phyloP scores from a whole-genome alignment of 2,888 invertebrate species.

The Athalia circularis region DNA sequence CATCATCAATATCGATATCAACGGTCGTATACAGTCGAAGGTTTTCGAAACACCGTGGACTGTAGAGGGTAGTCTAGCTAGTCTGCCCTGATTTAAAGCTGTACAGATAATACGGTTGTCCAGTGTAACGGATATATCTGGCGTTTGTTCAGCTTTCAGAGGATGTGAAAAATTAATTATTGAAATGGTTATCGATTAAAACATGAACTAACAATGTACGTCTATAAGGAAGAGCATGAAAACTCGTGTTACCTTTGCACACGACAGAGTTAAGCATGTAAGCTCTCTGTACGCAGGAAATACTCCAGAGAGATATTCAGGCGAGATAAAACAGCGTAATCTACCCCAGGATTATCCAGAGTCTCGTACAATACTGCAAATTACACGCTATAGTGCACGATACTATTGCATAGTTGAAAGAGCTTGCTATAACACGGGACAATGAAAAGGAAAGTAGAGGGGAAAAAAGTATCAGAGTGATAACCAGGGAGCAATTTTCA shows the following conservation, averaged over 20 bases:
- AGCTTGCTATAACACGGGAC: not conserved
- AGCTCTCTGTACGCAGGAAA: conserved; percentile 1
- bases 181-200: too few relatives aligned
- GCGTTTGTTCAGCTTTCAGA: too few relatives aligned
- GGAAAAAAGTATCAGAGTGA: not conserved
- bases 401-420: not conserved
- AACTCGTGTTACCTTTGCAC: not conserved
- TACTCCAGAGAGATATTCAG: not conserved
- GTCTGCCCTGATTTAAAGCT: conserved; percentile 17
- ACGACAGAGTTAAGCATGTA: conserved; percentile 28
- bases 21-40: conserved; percentile 13
- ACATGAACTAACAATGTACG: too few relatives aligned
- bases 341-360: conserved; percentile 25
- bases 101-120: conserved; percentile 8
- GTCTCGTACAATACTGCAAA: conserved; percentile 33
- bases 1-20: conserved; percentile 24
- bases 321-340: conserved; percentile 30
- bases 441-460: not conserved
- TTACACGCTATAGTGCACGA: conserved; percentile 15
- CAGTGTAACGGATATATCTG: too few relatives aligned
- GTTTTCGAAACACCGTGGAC: conserved; percentile 15
- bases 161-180: too few relatives aligned
- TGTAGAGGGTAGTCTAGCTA: conserved; percentile 3
- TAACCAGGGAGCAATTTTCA: conserved; percentile 3
- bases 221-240: not conserved